These are phyloP conservation scores for Ephydatia muelleri DNA, from an alignment of 37 sponge, comb jelly and placozoan species.

Conservation along the genomic window DNA sequence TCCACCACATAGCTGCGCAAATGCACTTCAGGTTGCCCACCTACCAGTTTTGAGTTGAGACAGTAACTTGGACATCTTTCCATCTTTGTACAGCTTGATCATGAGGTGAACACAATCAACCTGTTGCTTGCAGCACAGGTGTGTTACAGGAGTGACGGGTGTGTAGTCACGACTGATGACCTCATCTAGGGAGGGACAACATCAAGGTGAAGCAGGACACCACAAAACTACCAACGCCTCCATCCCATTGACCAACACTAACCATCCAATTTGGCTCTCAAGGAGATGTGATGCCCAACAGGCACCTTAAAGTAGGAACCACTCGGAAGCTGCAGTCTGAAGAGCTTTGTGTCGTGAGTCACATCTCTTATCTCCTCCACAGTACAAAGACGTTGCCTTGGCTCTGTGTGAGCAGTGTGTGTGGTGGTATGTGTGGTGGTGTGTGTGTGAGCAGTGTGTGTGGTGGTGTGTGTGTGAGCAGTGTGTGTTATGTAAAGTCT, in stretches of 20 bases:
- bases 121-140: not conserved
- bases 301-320: slow-evolving; percentile 74
- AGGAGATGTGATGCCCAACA: slow-evolving; percentile 75
- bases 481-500: no score
- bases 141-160: not conserved
- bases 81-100: slow-evolving; percentile 82
- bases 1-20: not conserved
- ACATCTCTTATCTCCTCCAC: slow-evolving; percentile 43
- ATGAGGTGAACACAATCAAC: slow-evolving; percentile 51
- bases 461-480: no score
- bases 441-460: no score
- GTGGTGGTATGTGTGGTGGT: no score
- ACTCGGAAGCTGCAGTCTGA: slow-evolving; percentile 61
- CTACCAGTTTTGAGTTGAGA: slow-evolving; percentile 55
- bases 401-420: slow-evolving; percentile 41
- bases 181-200: no score
- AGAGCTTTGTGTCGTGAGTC: slow-evolving; percentile 81
- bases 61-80: slow-evolving; percentile 67
- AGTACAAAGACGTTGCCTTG: slow-evolving; percentile 33
- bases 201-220: not conserved
- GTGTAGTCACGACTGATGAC: not conserved
- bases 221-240: not conserved
- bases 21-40: not conserved
- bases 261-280: slow-evolving; percentile 59
- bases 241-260: not conserved